Percentiles rank a stretch among this genome's conserved stretches.
Evolutionary conservation across 1,140 invertebrate species (phyloP).

Genomic region (Lamellibrachia luymesi): DNA sequence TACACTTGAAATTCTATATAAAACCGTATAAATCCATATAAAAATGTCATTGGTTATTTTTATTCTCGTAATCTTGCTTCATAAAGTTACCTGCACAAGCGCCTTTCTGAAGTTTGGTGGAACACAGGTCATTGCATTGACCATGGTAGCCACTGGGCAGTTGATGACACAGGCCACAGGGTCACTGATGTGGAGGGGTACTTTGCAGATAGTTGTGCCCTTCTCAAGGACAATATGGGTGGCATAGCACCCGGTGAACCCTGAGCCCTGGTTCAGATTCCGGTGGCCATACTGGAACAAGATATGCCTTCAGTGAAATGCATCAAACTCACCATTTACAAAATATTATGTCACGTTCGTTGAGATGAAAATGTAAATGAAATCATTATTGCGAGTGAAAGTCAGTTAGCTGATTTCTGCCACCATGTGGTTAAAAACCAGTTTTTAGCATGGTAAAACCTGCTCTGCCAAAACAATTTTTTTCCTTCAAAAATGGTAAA

Average conservation of each 20-base stretch:
- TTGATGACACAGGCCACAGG: not conserved
- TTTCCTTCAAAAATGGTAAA: too few relatives aligned
- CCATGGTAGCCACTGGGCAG: conserved; percentile 5
- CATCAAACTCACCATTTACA: not conserved
- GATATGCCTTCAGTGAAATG: not conserved
- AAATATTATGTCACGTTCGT: not conserved
- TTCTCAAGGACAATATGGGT: conserved; percentile 13
- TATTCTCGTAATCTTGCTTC: too few relatives aligned
- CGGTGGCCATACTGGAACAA: conserved; percentile 16
- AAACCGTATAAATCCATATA: too few relatives aligned
- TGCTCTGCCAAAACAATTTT: too few relatives aligned
- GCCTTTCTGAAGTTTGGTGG: not conserved
- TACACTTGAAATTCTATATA: too few relatives aligned
- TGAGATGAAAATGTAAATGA: too few relatives aligned
- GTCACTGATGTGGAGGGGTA: not conserved
- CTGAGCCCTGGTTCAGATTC: not conserved
- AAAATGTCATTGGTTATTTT: too few relatives aligned
- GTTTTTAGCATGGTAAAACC: too few relatives aligned
- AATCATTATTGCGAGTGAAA: too few relatives aligned
- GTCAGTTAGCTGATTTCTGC: too few relatives aligned
- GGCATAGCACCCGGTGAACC: conserved; percentile 11
- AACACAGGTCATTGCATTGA: not conserved
- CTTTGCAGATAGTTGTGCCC: not conserved
- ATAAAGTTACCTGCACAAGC: not conserved
- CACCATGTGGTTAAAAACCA: too few relatives aligned